Base-by-base conservation (phyloP, 2,888 invertebrate genomes). In the Sicus ferrugineus region DNA sequence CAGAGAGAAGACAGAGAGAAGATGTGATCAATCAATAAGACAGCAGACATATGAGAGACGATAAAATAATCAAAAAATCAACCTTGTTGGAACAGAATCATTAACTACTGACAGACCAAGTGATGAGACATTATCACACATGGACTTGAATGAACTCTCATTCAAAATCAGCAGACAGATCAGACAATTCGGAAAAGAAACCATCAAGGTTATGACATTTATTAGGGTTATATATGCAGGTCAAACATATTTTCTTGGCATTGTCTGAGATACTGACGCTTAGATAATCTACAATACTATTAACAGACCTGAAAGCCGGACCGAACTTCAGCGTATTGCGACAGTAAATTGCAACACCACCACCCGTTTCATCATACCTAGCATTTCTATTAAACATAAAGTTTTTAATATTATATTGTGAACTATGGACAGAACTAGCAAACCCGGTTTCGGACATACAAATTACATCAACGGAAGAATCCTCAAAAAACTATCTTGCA, bases 381-480 rank as follows among this genome's bases (percentile, higher is more conserved):
- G 6, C n/a, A 50, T 50, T 50, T 19, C 28, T 23, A 56, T 16
- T 26, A 3, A 56, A 28, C 6, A 6, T 56, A 56, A 7, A 56
- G 14, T 56, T 16, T 28, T 56, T 28, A 26, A 28, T 56, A 26
- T 56, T 28, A 3, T 16, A 26, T 6, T 16, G 11, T 2, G 26
- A 56, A 14, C 28, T 5, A 6, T 30, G 23, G 14, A 28, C 56
- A 56, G 11, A 16, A 3, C 4, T 21, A 2, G 2, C 19, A 21
- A 52, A 52, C 52, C 52, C 16, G 3, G 23, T 52, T 52, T 52
- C 5, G 2, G 26, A 26, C 11, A 61, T 23, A 21, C 61, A 61
- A 4, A 61, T 38, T 11, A 61, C 34, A 61, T 61, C 61, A 34
- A 61, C 42, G 5, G 61, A 61, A 9, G 61, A 38, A 34, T 61